phyloP scores from a whole-genome alignment of 2,797 vertebrate species.

The Hypotaenidia philippensis region DNA sequence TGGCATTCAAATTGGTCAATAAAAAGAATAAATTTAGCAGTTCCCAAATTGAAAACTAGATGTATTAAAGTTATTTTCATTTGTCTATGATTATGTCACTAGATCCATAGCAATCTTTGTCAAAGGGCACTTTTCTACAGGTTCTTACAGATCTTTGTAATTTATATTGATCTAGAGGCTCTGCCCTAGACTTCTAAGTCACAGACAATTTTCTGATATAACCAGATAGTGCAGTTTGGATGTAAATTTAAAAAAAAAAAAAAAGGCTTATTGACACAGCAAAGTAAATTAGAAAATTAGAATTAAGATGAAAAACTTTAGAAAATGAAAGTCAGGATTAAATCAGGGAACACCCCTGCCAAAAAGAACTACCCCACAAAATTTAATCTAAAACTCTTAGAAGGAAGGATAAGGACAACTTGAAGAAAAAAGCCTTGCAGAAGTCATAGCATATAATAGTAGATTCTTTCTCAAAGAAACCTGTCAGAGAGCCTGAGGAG shows the following conservation, averaged over 20 bases:
- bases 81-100: background rate
- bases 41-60: background rate
- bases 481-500: background rate
- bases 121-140: background rate
- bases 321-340: background rate
- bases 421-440: background rate
- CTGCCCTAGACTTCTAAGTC: background rate
- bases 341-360: fast-evolving
- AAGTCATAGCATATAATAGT: background rate
- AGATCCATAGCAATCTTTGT: background rate
- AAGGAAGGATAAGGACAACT: background rate
- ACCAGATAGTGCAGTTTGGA: background rate
- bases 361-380: background rate
- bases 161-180: background rate
- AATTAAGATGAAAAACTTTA: background rate
- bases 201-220: background rate
- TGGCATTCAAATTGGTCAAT: background rate
- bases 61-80: background rate
- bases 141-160: background rate
- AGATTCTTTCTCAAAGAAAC: background rate
- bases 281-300: background rate
- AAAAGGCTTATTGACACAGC: background rate
- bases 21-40: background rate
- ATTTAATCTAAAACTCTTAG: background rate
- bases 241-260: background rate